A percentile compares a stretch with the other conserved stretches of the same genome.
phyloP scores from a whole-genome alignment of 2,797 vertebrate species.

The Bovichtus diacanthus region DNA sequence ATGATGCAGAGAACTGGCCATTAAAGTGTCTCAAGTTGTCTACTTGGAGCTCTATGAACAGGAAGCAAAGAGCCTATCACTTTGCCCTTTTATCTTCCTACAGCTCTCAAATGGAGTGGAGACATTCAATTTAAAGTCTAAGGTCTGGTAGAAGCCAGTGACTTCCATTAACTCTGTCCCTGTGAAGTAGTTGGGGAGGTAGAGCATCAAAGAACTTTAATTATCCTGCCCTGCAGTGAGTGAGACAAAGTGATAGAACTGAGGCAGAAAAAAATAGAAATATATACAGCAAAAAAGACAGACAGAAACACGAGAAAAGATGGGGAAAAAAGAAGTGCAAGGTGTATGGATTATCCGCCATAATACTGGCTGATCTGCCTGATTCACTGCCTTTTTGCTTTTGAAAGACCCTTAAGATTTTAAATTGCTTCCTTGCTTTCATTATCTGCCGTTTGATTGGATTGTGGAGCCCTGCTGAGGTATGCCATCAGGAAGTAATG shows the following conservation, averaged over 20 bases:
- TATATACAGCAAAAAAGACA: constrained; percentile 23
- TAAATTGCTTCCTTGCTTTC: constrained; percentile 73
- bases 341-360: constrained; percentile 49
- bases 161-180: constrained; percentile 74
- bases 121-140: constrained; percentile 78
- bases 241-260: constrained; percentile 58
- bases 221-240: constrained; percentile 59
- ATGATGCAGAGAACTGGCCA: constrained; percentile 54
- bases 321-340: constrained; percentile 14
- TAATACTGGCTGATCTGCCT: constrained; percentile 60
- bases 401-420: constrained; percentile 60
- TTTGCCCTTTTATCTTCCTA: constrained; percentile 70
- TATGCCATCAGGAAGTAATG: constrained; percentile 66
- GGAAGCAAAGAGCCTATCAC: constrained; percentile 68
- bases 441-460: constrained; percentile 80
- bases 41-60: constrained; percentile 63
- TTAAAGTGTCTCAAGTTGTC: constrained; percentile 63
- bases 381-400: constrained; percentile 51
- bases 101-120: constrained; percentile 75
- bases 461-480: constrained; percentile 74
- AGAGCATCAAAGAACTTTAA: constrained; percentile 76
- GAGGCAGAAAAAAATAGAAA: constrained; percentile 13
- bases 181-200: constrained; percentile 67
- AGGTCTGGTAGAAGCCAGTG: constrained; percentile 64
- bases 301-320: constrained; percentile 18